Evolutionary conservation across 2,888 invertebrate species (phyloP).

Genomic region (Barypeithes pellucidus): DNA sequence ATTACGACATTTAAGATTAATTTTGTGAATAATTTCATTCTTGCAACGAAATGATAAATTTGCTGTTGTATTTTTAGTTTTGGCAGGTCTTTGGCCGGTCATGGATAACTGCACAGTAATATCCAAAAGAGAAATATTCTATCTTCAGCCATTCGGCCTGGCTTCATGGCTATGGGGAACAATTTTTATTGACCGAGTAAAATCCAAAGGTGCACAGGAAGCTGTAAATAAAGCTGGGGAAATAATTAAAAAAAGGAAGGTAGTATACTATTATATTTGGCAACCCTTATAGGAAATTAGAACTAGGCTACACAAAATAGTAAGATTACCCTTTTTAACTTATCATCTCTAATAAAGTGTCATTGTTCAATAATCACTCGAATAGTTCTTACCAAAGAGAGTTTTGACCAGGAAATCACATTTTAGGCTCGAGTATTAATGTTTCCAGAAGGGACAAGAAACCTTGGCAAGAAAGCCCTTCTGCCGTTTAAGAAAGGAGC

Average conservation of each 20-base stretch:
- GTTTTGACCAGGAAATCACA: no score
- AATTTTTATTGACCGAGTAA: slow-evolving; percentile 88
- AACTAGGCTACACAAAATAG: no score
- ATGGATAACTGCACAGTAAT: slow-evolving; percentile 87
- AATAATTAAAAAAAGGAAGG: slow-evolving; percentile 79
- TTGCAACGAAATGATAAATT: no score
- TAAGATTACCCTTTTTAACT: no score
- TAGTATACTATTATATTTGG: slow-evolving; percentile 58
- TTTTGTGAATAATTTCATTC: no score
- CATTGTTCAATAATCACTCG: no score
- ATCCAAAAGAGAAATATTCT: slow-evolving; percentile 88
- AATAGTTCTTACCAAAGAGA: no score
- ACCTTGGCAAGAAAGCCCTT: slow-evolving; percentile 79
- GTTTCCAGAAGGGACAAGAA: slow-evolving; percentile 95
- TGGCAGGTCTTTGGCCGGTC: slow-evolving; percentile 87
- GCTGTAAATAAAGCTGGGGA: slow-evolving; percentile 82
- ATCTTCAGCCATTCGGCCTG: slow-evolving; percentile 87
- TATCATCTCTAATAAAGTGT: no score
- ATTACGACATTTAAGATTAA: no score
- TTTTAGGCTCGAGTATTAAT: slow-evolving; percentile 84
- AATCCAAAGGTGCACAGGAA: slow-evolving; percentile 80
- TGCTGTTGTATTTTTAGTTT: slow-evolving; percentile 70
- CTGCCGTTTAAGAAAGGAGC: slow-evolving; percentile 97
- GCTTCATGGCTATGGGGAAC: slow-evolving; percentile 92
- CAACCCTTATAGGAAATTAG: neutral